Base-by-base conservation (phyloP, 2,113 vertebrate species). In the Speoplatyrhinus poulsoni region DNA sequence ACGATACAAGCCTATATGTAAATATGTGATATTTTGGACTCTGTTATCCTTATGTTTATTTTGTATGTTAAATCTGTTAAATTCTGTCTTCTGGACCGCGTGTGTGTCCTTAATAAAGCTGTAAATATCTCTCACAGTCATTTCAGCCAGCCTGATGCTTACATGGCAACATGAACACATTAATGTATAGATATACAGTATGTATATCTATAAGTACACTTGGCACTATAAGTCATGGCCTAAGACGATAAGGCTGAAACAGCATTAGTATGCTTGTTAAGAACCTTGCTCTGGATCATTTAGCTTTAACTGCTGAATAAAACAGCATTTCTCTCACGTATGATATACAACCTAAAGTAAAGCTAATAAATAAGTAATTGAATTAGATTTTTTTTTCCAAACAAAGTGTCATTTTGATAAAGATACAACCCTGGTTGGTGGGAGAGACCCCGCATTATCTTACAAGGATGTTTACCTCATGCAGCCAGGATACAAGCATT, bases 391-490 rank as follows among this genome's bases (percentile, higher is more conserved):
- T n/a, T 56, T 67, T 58, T 46, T 57, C 33, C 60, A 82, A 82
- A 82, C 72, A 82, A 77, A 55, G 36, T 65, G 70, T 75, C 72
- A 79, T 56, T 78, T 60, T 81, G 73, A 84, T 64, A 9, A 41
- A 67, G 46, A 69, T 60, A 58, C 67, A 60, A 73, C 65, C 60
- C 1, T 57, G 6, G 67, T 50, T 65, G 56, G 58, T 62, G 62
- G 61, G 59, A 50, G 46, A 58, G 52, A 72, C 46, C 12, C 65
- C 72, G 52, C 48, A 62, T 83, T 83, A 76, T 82, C 62, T 79
- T 69, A 77, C 52, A 69, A 74, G 64, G 64, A 82, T 87, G 84
- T 88, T 88, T 88, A 88, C 79, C 60, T 50, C 66, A 65, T 16
- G 19, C 47, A 59, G 66, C 70, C 66, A 65, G 72, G 73, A 80